Conservation (phyloP, 2,797 vertebrate species). For the Pagetopsis macropterus region DNA sequence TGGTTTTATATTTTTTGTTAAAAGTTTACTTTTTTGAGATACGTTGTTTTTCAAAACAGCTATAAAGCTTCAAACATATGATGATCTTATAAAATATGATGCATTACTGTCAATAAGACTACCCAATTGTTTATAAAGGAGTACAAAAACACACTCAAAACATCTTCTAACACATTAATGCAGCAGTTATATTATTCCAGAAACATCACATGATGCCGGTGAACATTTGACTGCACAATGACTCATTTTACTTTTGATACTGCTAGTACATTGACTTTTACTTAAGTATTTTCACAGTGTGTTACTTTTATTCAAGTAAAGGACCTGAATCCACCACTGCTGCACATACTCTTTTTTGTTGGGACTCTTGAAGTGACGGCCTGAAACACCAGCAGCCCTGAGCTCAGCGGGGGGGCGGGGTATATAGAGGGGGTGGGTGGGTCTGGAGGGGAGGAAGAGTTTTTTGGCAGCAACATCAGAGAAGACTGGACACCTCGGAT, state of each 20-base stretch:
- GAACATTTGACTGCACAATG: not conserved
- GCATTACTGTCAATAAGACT: not conserved
- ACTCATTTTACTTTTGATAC: not conserved
- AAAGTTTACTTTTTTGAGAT: not conserved
- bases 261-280: too few species aligned
- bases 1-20: too few species aligned
- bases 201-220: not conserved
- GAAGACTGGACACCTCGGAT: constrained; percentile 63
- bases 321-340: constrained; percentile 27
- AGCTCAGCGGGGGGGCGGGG: constrained; percentile 47
- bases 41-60: too few species aligned
- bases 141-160: too few species aligned
- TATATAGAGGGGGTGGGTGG: constrained; percentile 8
- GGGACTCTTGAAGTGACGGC: constrained; percentile 70
- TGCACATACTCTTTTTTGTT: constrained; percentile 76
- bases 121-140: not conserved
- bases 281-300: not conserved
- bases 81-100: not conserved
- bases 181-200: not conserved
- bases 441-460: constrained; percentile 24
- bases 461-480: constrained; percentile 61
- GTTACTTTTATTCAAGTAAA: not conserved
- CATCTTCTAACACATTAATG: not conserved
- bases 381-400: constrained; percentile 45
- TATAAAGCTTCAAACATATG: too few species aligned